A percentile compares a stretch with the other conserved stretches of the same genome.
Evolutionary conservation across 2,888 invertebrate species (phyloP).

Genomic region (Philereme transversata): DNA sequence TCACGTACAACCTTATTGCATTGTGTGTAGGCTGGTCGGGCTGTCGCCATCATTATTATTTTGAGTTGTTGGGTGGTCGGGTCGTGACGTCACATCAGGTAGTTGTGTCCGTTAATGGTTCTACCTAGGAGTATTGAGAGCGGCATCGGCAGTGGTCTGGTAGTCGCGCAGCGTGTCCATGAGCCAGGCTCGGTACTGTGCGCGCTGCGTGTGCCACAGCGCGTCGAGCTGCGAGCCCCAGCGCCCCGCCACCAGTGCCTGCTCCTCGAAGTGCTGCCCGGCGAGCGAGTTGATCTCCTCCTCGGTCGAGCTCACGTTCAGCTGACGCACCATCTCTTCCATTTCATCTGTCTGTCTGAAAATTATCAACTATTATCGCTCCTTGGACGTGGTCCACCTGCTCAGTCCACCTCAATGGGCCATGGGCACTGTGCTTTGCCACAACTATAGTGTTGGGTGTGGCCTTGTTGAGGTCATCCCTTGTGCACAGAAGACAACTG

Average conservation of each 20-base stretch:
- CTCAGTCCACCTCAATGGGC: too few relatives aligned
- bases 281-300: conserved; percentile 93
- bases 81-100: too few relatives aligned
- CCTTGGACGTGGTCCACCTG: too few relatives aligned
- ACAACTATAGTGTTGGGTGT: too few relatives aligned
- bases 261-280: conserved; percentile 91
- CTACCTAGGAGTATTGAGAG: conserved; percentile 86
- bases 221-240: conserved; percentile 94
- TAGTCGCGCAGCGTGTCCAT: conserved; percentile 87
- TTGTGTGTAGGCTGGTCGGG: too few relatives aligned
- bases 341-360: conserved; percentile 93
- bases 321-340: conserved; percentile 91
- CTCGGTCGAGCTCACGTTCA: conserved; percentile 91
- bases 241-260: conserved; percentile 92
- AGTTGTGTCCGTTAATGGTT: background rate
- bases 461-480: too few relatives aligned
- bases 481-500: too few relatives aligned
- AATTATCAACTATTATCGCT: background rate
- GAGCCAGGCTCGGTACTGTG: conserved; percentile 95
- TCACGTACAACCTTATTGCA: too few relatives aligned
- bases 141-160: conserved; percentile 53
- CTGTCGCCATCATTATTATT: too few relatives aligned
- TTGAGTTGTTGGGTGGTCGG: too few relatives aligned
- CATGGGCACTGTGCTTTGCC: too few relatives aligned
- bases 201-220: conserved; percentile 91